Conservation (phyloP, 1,140 invertebrate genomes). For the Tetragonula clypearis region DNA sequence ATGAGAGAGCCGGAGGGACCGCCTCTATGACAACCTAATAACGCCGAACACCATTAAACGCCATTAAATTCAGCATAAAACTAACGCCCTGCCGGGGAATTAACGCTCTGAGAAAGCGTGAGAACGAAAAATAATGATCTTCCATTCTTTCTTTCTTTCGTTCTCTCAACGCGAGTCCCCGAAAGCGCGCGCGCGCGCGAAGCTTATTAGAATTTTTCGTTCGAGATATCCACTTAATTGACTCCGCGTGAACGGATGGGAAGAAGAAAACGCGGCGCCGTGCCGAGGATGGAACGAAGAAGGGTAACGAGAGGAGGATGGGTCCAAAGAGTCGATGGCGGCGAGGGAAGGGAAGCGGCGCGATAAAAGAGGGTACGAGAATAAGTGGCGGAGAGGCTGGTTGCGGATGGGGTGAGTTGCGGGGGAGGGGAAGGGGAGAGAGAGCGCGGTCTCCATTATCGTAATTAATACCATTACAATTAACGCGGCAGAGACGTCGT, state of each 20-base stretch:
- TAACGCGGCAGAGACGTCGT: conserved; percentile 68
- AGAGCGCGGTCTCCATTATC: conserved; percentile 71
- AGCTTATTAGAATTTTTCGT: conserved; percentile 72
- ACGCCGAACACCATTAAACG: conserved; percentile 13
- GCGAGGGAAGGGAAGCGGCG: neutral
- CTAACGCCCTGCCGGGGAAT: conserved; percentile 23
- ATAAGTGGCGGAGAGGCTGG: conserved; percentile 34
- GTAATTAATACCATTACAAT: conserved; percentile 79
- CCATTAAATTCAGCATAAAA: conserved; percentile 48
- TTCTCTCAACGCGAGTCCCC: neutral
- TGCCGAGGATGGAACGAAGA: conserved; percentile 37
- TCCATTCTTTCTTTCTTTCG: too few species aligned
- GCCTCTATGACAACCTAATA: conserved; percentile 15
- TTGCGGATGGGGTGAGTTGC: neutral
- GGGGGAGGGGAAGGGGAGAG: too few species aligned
- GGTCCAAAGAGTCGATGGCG: neutral
- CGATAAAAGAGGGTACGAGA: conserved; percentile 18
- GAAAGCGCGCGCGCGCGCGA: neutral
- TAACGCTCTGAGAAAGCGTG: conserved; percentile 33
- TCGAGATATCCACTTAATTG: conserved; percentile 72
- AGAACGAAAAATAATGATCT: conserved; percentile 47
- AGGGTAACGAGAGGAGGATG: conserved; percentile 23
- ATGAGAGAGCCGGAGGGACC: neutral
- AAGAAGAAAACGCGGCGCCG: conserved; percentile 44
- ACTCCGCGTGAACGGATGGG: conserved; percentile 60